Evolutionary conservation across 2,113 vertebrate species (phyloP), one percentile per base, ranked within the genome.

Genomic region (Suricata suricatta): DNA sequence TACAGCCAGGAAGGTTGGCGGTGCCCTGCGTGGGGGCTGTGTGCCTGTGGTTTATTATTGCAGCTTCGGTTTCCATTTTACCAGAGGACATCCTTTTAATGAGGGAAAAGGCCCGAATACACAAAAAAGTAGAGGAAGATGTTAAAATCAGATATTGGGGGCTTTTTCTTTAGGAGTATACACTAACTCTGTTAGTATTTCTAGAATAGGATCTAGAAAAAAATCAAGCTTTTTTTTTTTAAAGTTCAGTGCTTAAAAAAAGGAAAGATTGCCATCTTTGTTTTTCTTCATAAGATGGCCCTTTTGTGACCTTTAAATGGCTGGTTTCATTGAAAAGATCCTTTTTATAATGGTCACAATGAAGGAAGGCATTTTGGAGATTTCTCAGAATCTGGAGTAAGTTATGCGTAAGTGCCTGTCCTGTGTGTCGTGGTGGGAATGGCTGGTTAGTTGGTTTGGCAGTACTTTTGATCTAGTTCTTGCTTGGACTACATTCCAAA

Each of bases 11-110:
- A 17, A 5, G 38, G 11, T 13, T 0, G 19, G 31, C 23, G 15
- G 41, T 38, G 2, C 3, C 77, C 1, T 1, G 1, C 5, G 0
- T 3, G 31, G 5, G 1, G 47, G 41, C 23, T 1, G 5, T 25
- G 31, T 38, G 83, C 44, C 25, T 47, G 6, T 23, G 77, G 7
- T 6, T 47, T 44, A 17, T 11, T 27, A 7, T 35, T 66, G 38
- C 47, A 41, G 25, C 38, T 91, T 79, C 12, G 71, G 85, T 80
- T 84, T 88, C 35, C 29, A 23, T 87, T 93, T 88, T 87, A 23
- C 17, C 57, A 0, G 35, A 52, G 84, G 72, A 63, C 74, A 66
- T 1, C 5, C 52, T 93, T 60, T 79, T 81, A 92, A 54, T 60
- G 60, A 87, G 33, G 57, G 12, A 69, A 77, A 76, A 74, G 60